Evolutionary conservation across 2,113 vertebrate genomes (phyloP).

Genomic region (Otolemur garnettii): DNA sequence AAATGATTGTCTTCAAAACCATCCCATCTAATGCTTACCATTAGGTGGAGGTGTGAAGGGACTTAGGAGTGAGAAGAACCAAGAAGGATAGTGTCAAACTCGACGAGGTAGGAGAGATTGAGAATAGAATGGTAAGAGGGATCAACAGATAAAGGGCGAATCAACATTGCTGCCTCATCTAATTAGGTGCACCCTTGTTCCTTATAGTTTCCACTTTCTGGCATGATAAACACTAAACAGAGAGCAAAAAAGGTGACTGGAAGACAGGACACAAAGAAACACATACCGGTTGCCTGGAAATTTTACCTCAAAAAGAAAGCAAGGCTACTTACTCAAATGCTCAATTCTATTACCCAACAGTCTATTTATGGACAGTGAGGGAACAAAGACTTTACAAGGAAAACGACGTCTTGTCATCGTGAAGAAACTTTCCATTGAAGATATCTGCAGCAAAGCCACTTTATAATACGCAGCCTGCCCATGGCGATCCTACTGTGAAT

Average conservation of each 20-base stretch:
- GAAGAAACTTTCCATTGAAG: background rate
- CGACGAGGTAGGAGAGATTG: background rate
- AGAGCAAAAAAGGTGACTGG: background rate
- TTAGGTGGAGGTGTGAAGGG: background rate
- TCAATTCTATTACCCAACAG: background rate
- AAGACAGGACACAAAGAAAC: background rate
- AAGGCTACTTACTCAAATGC: background rate
- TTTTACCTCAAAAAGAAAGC: background rate
- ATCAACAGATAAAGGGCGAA: background rate
- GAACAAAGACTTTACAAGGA: background rate
- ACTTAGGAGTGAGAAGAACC: background rate
- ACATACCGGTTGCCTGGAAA: background rate
- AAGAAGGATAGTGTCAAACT: background rate
- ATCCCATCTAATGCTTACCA: background rate
- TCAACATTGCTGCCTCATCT: accelerated
- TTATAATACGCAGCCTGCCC: background rate
- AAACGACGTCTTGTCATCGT: background rate
- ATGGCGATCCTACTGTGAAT: background rate
- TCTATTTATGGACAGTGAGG: background rate
- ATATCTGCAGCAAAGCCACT: background rate
- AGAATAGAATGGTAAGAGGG: background rate
- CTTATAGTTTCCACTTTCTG: background rate
- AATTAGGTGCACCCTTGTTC: too few relatives aligned
- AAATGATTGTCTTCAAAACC: background rate
- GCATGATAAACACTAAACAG: background rate